These are phyloP conservation scores for Alligator sinensis DNA, from an alignment of 2,113 vertebrate genomes.

Conservation along the genomic window DNA sequence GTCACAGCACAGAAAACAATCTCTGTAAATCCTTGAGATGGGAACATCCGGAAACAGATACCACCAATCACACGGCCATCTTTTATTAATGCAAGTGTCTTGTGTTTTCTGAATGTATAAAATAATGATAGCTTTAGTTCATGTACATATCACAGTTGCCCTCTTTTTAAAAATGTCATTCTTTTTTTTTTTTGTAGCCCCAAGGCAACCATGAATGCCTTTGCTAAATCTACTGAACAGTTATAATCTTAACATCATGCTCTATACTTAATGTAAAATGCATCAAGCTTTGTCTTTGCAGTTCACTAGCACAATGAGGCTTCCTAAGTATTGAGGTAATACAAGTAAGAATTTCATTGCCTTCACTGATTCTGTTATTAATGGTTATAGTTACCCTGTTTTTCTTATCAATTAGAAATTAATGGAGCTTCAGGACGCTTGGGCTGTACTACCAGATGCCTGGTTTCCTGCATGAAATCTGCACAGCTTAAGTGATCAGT, in stretches of 20 bases:
- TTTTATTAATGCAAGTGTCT: constrained; percentile 97
- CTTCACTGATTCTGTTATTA: background rate
- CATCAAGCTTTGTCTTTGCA: background rate
- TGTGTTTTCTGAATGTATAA: constrained; percentile 91
- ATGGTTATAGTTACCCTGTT: background rate
- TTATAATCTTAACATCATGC: background rate
- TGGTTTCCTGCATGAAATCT: background rate
- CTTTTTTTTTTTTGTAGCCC: background rate
- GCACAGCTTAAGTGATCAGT: background rate
- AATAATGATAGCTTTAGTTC: constrained; percentile 37
- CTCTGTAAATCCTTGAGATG: constrained; percentile 97
- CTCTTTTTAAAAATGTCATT: constrained; percentile 17
- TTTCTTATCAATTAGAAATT: constrained; percentile 18
- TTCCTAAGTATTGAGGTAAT: background rate
- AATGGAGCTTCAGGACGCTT: constrained; percentile 17
- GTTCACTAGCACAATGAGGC: background rate
- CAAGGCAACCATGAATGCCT: background rate
- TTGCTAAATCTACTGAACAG: background rate
- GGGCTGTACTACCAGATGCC: background rate
- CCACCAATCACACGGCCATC: constrained; percentile 98
- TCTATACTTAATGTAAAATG: background rate
- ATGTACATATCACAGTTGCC: background rate
- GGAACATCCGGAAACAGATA: constrained; percentile 99
- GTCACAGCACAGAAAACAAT: constrained; percentile 99
- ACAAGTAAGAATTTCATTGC: background rate